Conservation (phyloP, 2,888 invertebrate species). For the Diarsia rubi region DNA sequence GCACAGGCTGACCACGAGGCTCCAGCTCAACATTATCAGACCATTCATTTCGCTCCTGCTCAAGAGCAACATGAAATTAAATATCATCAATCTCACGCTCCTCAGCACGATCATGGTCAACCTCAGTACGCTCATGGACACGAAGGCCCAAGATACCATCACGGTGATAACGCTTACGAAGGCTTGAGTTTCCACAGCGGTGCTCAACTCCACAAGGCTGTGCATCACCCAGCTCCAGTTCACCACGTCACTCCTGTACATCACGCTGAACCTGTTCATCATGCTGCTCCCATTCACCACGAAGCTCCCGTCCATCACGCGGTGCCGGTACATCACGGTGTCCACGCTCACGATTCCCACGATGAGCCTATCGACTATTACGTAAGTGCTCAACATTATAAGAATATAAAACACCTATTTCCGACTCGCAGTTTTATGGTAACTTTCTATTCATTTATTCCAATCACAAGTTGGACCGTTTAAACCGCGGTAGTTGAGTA, state of each 20-base stretch:
- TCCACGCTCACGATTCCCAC: slow-evolving; percentile 67
- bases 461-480: slow-evolving; percentile 73
- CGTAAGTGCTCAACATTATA: slow-evolving; percentile 80
- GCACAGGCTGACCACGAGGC: slow-evolving; percentile 50
- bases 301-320: slow-evolving; percentile 25
- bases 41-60: slow-evolving; percentile 64
- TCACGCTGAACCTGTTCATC: slow-evolving; percentile 26
- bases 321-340: slow-evolving; percentile 37
- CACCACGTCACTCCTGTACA: slow-evolving; percentile 29
- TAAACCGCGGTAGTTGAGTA: slow-evolving; percentile 68
- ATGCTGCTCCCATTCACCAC: slow-evolving; percentile 20
- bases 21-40: slow-evolving; percentile 64
- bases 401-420: slow-evolving; percentile 71
- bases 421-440: slow-evolving; percentile 72
- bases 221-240: slow-evolving; percentile 30
- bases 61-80: slow-evolving; percentile 71
- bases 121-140: slow-evolving; percentile 60
- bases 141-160: slow-evolving; percentile 56
- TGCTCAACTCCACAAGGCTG: slow-evolving; percentile 44
- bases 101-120: slow-evolving; percentile 34
- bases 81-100: slow-evolving; percentile 38
- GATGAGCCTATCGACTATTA: slow-evolving; percentile 88
- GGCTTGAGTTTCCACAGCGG: slow-evolving; percentile 45
- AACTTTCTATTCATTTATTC: slow-evolving; percentile 85
- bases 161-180: slow-evolving; percentile 48